phyloP scores from a whole-genome alignment of 2,888 invertebrate genomes.

The Brachycybe producta region DNA sequence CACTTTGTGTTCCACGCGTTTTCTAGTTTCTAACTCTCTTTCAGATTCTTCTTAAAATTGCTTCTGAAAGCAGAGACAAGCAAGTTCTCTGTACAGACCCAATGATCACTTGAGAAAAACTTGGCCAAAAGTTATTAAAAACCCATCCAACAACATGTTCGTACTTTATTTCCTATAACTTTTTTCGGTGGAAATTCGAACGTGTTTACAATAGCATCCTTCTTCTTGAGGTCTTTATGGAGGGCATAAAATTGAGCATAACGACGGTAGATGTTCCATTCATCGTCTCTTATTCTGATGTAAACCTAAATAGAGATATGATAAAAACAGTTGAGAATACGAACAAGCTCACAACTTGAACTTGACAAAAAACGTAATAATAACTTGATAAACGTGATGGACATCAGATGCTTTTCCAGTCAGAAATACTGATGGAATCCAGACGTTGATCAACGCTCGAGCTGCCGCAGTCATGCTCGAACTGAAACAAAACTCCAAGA shows the following conservation, averaged over 20 bases:
- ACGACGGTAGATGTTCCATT: slow-evolving; percentile 91
- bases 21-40: too few relatives aligned
- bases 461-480: slow-evolving; percentile 27
- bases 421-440: slow-evolving; percentile 77
- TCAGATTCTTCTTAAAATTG: too few relatives aligned
- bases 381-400: slow-evolving; percentile 81
- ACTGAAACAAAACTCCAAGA: slow-evolving; percentile 15
- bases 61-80: not conserved
- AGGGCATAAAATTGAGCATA: slow-evolving; percentile 84
- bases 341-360: not conserved
- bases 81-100: not conserved
- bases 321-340: slow-evolving; percentile 2
- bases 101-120: too few relatives aligned
- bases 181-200: slow-evolving; percentile 93
- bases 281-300: slow-evolving; percentile 67
- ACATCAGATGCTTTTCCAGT: slow-evolving; percentile 56
- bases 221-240: slow-evolving; percentile 68
- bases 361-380: not conserved
- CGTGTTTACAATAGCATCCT: slow-evolving; percentile 59
- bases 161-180: slow-evolving; percentile 78
- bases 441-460: slow-evolving; percentile 54
- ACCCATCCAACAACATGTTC: too few relatives aligned
- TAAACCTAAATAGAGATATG: slow-evolving; percentile 48
- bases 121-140: too few relatives aligned
- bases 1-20: too few relatives aligned